These are phyloP conservation scores for Mormyrus hasselquistii DNA, from an alignment of 2,797 vertebrate genomes.

Conservation along the genomic window DNA sequence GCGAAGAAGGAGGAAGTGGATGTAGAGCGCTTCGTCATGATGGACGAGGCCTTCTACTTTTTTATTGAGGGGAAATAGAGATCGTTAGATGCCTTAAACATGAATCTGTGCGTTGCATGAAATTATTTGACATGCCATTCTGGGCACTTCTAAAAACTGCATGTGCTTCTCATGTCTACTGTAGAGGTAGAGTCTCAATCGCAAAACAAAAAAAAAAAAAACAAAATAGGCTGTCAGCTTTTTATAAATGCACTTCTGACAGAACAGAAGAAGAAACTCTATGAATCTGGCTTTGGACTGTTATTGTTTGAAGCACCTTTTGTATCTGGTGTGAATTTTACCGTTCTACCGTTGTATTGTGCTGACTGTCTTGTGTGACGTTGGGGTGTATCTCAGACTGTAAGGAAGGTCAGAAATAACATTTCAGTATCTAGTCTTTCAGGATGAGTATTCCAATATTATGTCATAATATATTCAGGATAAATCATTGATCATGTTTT, in stretches of 20 bases:
- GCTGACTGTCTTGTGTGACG: not conserved
- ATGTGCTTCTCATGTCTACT: not conserved
- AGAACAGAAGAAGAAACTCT: not conserved
- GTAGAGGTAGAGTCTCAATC: not conserved
- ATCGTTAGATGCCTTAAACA: not conserved
- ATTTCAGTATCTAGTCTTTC: not conserved
- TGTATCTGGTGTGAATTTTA: not conserved
- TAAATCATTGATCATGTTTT: not conserved
- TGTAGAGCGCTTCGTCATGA: not conserved
- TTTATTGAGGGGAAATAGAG: not conserved
- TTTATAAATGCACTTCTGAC: not conserved
- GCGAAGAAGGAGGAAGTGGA: not conserved
- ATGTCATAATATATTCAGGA: not conserved
- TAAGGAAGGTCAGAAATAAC: not conserved
- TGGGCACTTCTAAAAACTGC: not conserved
- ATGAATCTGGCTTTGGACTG: not conserved
- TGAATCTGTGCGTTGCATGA: not conserved
- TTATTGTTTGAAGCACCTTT: not conserved
- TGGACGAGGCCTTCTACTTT: slow-evolving; percentile 11
- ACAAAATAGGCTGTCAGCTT: not conserved
- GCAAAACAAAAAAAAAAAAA: not conserved
- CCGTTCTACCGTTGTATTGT: not conserved
- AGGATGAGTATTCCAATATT: not conserved
- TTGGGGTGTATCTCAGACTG: not conserved
- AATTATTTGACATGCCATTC: too few species aligned